Conservation (phyloP, 2,113 vertebrate genomes). For the Lanius collurio region DNA sequence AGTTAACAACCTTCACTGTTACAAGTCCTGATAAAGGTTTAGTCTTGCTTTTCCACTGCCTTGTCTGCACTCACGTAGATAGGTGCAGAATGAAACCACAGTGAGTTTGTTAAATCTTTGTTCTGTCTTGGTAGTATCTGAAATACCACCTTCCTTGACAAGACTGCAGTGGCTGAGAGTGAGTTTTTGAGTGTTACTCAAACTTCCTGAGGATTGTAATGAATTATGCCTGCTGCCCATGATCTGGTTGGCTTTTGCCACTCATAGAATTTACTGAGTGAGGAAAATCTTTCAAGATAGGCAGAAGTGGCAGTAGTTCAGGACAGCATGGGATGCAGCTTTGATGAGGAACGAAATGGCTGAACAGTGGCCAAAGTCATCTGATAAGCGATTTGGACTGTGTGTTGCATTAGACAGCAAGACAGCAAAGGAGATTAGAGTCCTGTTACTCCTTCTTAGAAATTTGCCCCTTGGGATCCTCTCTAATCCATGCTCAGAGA, state of each 20-base stretch:
- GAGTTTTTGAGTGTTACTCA: neutral
- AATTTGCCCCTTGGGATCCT: neutral
- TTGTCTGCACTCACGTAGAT: neutral
- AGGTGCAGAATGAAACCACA: neutral
- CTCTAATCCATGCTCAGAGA: neutral
- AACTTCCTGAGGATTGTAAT: neutral
- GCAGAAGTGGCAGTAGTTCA: neutral
- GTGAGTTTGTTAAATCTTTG: neutral
- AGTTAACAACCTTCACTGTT: neutral
- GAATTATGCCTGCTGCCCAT: neutral
- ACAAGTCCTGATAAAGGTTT: neutral
- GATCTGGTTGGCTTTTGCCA: neutral
- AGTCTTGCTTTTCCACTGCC: neutral
- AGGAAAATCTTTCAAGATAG: neutral
- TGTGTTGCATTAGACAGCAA: neutral
- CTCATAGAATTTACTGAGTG: neutral
- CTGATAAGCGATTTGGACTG: neutral
- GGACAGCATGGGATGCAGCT: neutral
- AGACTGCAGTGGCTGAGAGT: neutral
- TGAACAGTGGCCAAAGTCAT: neutral
- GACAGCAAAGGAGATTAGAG: conserved; percentile 18
- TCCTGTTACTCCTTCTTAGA: neutral
- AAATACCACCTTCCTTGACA: neutral
- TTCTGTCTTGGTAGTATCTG: neutral
- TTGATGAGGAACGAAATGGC: neutral